Conservation (phyloP, 2,888 invertebrate species). For the Yponomeuta malinellus region DNA sequence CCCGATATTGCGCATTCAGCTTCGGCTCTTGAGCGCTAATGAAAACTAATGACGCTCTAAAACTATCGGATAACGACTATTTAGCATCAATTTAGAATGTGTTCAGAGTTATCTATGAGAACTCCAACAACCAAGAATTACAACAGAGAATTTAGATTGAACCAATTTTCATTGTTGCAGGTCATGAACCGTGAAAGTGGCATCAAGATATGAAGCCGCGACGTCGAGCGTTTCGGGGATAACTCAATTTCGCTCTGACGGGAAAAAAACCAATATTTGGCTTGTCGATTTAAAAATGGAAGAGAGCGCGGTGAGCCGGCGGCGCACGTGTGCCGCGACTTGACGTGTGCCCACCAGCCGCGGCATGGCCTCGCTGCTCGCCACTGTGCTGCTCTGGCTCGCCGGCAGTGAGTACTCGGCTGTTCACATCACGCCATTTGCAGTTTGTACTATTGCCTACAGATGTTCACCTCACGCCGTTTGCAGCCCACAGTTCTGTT, state of each 20-base stretch:
- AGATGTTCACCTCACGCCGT: too few relatives aligned
- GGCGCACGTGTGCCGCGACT: slow-evolving; percentile 15
- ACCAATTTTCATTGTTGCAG: slow-evolving; percentile 12
- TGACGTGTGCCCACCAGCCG: slow-evolving; percentile 41
- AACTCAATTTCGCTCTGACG: slow-evolving; percentile 38
- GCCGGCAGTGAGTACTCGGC: slow-evolving; percentile 54
- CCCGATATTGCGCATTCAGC: slow-evolving; percentile 13
- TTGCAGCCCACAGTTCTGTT: too few relatives aligned
- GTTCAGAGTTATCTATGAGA: not conserved
- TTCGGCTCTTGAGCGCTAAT: slow-evolving; percentile 11
- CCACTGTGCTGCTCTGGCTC: slow-evolving; percentile 61
- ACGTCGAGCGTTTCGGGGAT: slow-evolving; percentile 28
- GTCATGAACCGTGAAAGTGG: slow-evolving; percentile 12
- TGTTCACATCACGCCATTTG: not conserved
- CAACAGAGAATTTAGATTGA: not conserved
- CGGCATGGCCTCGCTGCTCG: slow-evolving; percentile 60
- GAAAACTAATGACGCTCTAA: slow-evolving; percentile 12
- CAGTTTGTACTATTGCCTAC: not conserved
- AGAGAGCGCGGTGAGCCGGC: slow-evolving; percentile 24
- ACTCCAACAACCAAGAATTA: not conserved
- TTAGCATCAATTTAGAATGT: slow-evolving; percentile 3
- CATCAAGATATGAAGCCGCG: slow-evolving; percentile 33
- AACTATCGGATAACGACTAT: slow-evolving; percentile 2
- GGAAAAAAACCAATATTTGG: slow-evolving; percentile 37
- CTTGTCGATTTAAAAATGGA: slow-evolving; percentile 48